These are phyloP conservation scores for Dolomedes plantarius DNA, from an alignment of 2,888 invertebrate species.

Conservation along the genomic window DNA sequence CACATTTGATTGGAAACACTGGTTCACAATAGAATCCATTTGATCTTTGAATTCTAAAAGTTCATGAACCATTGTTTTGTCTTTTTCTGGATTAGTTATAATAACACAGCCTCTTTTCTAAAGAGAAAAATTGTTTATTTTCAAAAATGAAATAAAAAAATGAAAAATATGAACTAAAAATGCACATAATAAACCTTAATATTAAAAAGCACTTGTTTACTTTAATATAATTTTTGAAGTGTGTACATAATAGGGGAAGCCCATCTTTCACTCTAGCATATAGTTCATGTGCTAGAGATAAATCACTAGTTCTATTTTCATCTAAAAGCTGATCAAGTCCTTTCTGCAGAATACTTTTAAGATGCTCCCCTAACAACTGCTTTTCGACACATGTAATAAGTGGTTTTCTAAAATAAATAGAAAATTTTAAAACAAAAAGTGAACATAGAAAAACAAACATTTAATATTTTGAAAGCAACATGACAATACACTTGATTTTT, in stretches of 20 bases:
- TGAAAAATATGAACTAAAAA: background rate
- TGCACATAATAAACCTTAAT: background rate
- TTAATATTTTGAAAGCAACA: too few species aligned
- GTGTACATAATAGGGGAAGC: conserved; percentile 88
- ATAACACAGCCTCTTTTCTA: conserved; percentile 94
- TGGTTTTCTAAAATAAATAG: conserved; percentile 77
- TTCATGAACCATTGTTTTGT: conserved; percentile 98
- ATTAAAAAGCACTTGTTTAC: background rate
- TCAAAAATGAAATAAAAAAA: background rate
- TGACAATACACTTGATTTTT: too few species aligned
- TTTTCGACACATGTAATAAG: conserved; percentile 87
- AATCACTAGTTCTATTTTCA: conserved; percentile 90
- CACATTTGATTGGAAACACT: conserved; percentile 94
- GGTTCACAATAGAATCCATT: conserved; percentile 92
- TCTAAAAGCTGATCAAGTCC: conserved; percentile 93
- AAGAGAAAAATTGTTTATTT: too few species aligned
- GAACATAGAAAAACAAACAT: too few species aligned
- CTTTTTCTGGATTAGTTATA: conserved; percentile 98
- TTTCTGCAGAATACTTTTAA: conserved; percentile 91
- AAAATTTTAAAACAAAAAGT: background rate
- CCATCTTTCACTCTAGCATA: conserved; percentile 95
- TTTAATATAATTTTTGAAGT: conserved; percentile 95
- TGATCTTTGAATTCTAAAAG: conserved; percentile 97
- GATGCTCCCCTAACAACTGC: conserved; percentile 93
- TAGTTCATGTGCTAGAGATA: conserved; percentile 90